Conservation (phyloP, 2,113 vertebrate species). For the Chascanopsetta lugubris region DNA sequence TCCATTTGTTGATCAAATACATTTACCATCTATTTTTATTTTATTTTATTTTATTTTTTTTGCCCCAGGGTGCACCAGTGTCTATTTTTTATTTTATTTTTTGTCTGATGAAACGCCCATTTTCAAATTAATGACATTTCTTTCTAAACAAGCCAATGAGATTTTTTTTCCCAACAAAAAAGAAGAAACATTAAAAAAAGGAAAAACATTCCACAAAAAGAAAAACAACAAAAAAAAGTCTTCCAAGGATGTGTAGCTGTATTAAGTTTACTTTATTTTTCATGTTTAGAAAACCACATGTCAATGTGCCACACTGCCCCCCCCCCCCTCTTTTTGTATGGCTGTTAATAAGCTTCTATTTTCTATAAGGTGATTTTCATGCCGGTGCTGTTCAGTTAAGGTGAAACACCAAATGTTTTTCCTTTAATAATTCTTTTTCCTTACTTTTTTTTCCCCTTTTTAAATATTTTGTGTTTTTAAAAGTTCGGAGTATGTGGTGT, state of each 20-base stretch:
- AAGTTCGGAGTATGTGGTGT: constrained; percentile 50
- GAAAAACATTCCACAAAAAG: constrained; percentile 79
- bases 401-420: constrained; percentile 71
- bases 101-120: constrained; percentile 14
- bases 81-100: too few species aligned
- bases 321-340: constrained; percentile 13
- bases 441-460: too few species aligned
- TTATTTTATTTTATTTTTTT: constrained; percentile 6
- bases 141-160: constrained; percentile 23
- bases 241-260: constrained; percentile 76
- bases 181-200: constrained; percentile 50
- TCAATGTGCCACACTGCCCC: constrained; percentile 78
- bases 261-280: constrained; percentile 72
- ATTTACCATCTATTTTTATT: constrained; percentile 14
- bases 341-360: constrained; percentile 72
- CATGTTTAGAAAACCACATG: constrained; percentile 77
- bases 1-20: constrained; percentile 38
- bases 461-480: constrained; percentile 37
- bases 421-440: constrained; percentile 30
- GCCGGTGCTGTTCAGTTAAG: constrained; percentile 79
- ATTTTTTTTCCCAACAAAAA: constrained; percentile 27
- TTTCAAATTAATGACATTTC: constrained; percentile 31
- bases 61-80: constrained; percentile 4
- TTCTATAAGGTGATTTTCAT: constrained; percentile 64
- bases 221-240: constrained; percentile 66